These are phyloP conservation scores for Pocillopora meandrina DNA, from an alignment of 92 coral and sea anemone species.

Conservation along the genomic window DNA sequence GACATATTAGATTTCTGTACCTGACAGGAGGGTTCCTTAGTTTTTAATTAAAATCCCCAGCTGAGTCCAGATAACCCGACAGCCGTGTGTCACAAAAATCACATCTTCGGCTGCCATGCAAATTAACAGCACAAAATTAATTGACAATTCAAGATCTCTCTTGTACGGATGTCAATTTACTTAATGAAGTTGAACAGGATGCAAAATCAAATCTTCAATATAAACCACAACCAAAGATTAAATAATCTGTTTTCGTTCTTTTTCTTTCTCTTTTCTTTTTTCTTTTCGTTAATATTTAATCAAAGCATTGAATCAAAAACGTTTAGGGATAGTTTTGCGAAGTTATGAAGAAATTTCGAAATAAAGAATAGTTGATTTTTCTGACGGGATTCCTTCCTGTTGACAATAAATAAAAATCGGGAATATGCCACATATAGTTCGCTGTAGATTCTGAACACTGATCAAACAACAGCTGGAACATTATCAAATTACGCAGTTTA, in stretches of 20 bases:
- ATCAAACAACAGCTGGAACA: too few species aligned
- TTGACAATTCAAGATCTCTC: not conserved
- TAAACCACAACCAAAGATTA: not conserved
- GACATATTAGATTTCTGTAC: not conserved
- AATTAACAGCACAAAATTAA: not conserved
- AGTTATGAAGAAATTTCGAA: not conserved
- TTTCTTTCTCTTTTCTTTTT: too few species aligned
- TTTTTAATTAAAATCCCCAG: conserved; percentile 5
- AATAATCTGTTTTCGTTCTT: not conserved
- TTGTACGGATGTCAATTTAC: not conserved
- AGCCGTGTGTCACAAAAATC: conserved; percentile 3
- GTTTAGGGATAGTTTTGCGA: too few species aligned
- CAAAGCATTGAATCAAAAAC: too few species aligned
- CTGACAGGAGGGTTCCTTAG: conserved; percentile 1
- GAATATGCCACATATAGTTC: not conserved
- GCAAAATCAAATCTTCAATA: not conserved
- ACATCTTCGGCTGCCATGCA: conserved; percentile 2
- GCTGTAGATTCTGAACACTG: too few species aligned
- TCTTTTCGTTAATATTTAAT: too few species aligned
- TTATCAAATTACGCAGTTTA: not conserved
- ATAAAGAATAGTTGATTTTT: not conserved
- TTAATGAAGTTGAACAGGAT: conserved; percentile 3
- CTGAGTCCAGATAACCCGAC: conserved; percentile 15
- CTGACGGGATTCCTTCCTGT: not conserved
- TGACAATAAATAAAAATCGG: not conserved